These are phyloP conservation scores for Tragelaphus imberbis DNA, from an alignment of 2,113 vertebrate species.

Conservation along the genomic window DNA sequence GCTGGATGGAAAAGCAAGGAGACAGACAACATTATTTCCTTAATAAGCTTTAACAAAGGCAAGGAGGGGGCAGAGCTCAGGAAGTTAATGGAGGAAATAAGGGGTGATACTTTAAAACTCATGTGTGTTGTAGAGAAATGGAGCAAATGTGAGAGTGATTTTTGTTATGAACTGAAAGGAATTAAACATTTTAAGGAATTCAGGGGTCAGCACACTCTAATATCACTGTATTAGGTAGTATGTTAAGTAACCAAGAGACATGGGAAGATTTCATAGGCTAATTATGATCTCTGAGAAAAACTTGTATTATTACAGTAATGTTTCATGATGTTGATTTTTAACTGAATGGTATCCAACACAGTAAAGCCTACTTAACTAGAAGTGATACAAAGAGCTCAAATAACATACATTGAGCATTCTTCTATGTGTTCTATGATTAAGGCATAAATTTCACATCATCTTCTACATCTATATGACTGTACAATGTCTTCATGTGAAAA, in stretches of 20 bases:
- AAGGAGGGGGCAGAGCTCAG: background rate
- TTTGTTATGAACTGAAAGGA: background rate
- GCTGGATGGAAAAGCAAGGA: background rate
- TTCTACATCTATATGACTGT: background rate
- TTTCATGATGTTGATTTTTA: background rate
- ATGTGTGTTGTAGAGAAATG: background rate
- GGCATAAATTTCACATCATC: background rate
- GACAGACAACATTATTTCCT: background rate
- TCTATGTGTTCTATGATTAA: background rate
- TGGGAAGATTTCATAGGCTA: background rate
- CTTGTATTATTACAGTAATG: background rate
- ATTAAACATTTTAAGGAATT: background rate
- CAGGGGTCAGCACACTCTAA: background rate
- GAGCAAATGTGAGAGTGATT: background rate
- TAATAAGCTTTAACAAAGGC: background rate
- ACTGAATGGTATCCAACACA: background rate
- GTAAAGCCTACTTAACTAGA: background rate
- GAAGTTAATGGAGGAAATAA: background rate
- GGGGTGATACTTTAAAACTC: background rate
- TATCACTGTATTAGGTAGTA: background rate
- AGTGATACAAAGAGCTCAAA: background rate
- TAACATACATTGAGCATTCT: background rate
- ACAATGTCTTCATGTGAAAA: background rate
- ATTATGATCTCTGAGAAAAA: background rate
- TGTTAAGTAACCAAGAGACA: background rate